Evolutionary conservation across 2,797 vertebrate species (phyloP).

Genomic region (Pseudomugil gertrudae): DNA sequence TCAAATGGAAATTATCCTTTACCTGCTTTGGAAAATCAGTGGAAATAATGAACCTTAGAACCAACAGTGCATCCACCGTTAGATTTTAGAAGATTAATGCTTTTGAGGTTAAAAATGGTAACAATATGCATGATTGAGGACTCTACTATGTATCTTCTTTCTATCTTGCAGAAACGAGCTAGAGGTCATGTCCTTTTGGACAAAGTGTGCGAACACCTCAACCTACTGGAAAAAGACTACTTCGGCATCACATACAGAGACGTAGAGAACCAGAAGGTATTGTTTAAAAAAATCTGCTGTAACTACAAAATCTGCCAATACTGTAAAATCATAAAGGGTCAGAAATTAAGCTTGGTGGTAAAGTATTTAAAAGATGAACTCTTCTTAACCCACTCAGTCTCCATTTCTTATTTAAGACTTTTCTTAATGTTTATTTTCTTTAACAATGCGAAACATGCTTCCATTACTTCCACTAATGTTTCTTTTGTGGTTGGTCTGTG

Average conservation of each 20-base stretch:
- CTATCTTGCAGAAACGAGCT: slow-evolving; percentile 87
- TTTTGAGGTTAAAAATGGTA: background rate
- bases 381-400: background rate
- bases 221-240: slow-evolving; percentile 97
- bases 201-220: slow-evolving; percentile 96
- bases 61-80: background rate
- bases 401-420: slow-evolving; percentile 1
- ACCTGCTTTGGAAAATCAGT: background rate
- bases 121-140: background rate
- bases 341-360: background rate
- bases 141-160: background rate
- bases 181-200: slow-evolving; percentile 92
- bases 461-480: too few relatives aligned
- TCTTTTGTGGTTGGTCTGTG: slow-evolving; percentile 60
- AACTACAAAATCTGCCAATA: background rate
- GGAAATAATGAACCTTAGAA: background rate
- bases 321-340: background rate
- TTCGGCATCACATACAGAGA: slow-evolving; percentile 94
- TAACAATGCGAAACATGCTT: background rate
- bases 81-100: background rate
- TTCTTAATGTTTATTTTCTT: background rate
- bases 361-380: background rate
- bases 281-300: background rate
- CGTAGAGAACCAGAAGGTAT: slow-evolving; percentile 95
- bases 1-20: background rate